Evolutionary conservation across 2,888 invertebrate species (phyloP), one percentile per base, ranked within the genome.

Genomic region (Linyphia triangularis): DNA sequence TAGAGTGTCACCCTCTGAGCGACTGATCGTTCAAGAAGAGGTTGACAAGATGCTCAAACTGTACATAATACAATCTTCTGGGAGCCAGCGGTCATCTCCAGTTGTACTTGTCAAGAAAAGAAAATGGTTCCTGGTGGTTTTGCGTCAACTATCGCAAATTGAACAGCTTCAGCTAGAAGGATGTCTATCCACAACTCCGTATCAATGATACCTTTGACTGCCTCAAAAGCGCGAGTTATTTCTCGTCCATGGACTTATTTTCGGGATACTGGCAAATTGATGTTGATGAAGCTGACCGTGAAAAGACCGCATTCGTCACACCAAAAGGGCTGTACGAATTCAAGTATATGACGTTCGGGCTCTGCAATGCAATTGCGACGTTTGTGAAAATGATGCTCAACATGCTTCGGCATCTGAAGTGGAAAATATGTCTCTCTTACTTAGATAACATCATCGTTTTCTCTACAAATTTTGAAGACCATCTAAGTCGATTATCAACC

Each of bases 281-380:
- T 10, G 51, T 73, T 1, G 65, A 83, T 26, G 63, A 63, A 43
- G 26, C 33, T 6, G 67, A 75, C 30, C 57, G 73, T 5, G 69
- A 89, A 13, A 91, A 91, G 37, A 91, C 91, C 0, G 91, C 91
- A 1, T 92, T 92, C 73, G 73, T 88, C 0, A 88, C 88, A 0
- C 88, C 88, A 5, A n/a, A 84, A 13, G 91, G 91, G 0, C 82
- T 90, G 1, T 92, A 88, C 67, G 90, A 92, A 85, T 92, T 91
- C 63, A 89, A 78, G 5, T 86, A 90, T 1, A 90, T 92, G 89
- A 91, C 91, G 1, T 91, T 92, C 33, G 6, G 67, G 67, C 30
- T 33, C 63, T 5, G 69, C 86, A 13, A 91, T 78, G 91, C 91
- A 0, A 90, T 90, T 0, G 89, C 89, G 0, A 91, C 90, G 1